Evolutionary conservation across 2,888 invertebrate species (phyloP).

Genomic region (Mimas tiliae): DNA sequence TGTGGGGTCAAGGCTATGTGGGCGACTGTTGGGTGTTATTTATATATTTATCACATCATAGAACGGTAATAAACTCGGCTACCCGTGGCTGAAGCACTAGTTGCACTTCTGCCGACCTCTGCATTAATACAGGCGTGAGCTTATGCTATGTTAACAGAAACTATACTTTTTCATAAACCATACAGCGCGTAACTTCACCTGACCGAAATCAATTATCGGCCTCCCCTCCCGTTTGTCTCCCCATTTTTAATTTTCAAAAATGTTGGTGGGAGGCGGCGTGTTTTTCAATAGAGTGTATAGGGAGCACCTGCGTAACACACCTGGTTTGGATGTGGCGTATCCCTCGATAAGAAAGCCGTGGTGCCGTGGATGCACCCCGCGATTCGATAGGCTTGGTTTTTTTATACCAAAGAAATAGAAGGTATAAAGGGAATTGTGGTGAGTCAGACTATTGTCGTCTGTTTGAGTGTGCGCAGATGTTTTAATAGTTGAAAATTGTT

Average conservation of each 20-base stretch:
- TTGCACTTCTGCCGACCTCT: too few species aligned
- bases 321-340: not conserved
- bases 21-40: too few species aligned
- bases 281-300: conserved; percentile 4
- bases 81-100: too few species aligned
- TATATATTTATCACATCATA: too few species aligned
- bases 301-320: conserved; percentile 15
- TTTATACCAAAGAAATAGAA: not conserved
- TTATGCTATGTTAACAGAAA: too few species aligned
- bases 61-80: too few species aligned
- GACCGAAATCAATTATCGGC: conserved; percentile 4
- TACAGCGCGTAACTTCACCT: not conserved
- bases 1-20: too few species aligned
- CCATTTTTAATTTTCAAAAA: conserved; percentile 18
- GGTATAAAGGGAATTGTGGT: not conserved
- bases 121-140: too few species aligned
- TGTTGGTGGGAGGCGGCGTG: not conserved
- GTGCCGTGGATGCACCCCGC: conserved; percentile 2
- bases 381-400: conserved; percentile 13
- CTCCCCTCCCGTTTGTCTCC: conserved; percentile 4
- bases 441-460: not conserved
- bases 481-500: not conserved
- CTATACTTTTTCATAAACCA: not conserved
- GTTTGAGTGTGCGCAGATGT: not conserved
- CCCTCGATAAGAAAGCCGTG: not conserved